These are phyloP conservation scores for Matsumurasca onukii DNA, from an alignment of 1,140 invertebrate species.

Conservation along the genomic window DNA sequence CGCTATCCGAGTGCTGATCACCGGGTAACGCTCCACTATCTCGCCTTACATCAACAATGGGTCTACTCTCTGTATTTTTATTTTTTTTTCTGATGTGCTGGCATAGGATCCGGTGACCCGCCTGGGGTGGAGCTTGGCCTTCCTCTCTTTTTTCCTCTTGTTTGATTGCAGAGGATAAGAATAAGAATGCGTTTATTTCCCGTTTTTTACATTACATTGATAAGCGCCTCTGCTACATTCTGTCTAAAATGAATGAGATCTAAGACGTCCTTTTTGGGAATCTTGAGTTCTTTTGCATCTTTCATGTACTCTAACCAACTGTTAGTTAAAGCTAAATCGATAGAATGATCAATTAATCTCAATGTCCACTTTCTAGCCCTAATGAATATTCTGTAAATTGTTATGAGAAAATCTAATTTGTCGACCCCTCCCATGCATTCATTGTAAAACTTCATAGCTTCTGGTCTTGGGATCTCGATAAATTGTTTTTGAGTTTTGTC, in stretches of 20 bases:
- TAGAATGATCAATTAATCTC: slow-evolving; percentile 30
- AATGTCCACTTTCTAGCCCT: slow-evolving; percentile 35
- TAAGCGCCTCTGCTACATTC: slow-evolving; percentile 28
- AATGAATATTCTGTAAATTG: slow-evolving; percentile 36
- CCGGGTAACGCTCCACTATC: too few species aligned
- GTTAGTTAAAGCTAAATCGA: slow-evolving; percentile 33
- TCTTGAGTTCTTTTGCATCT: slow-evolving; percentile 17
- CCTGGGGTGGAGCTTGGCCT: background rate
- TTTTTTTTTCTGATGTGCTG: too few species aligned
- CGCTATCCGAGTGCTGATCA: too few species aligned
- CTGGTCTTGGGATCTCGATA: slow-evolving; percentile 44
- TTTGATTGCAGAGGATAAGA: slow-evolving; percentile 22
- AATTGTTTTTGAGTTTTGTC: slow-evolving; percentile 44
- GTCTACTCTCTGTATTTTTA: slow-evolving; percentile 8
- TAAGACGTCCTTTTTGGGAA: slow-evolving; percentile 4
- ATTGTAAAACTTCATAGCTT: slow-evolving; percentile 47
- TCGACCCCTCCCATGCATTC: slow-evolving; percentile 49
- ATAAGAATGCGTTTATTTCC: too few species aligned
- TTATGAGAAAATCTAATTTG: slow-evolving; percentile 40
- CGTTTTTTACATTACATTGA: too few species aligned
- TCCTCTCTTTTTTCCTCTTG: slow-evolving; percentile 27
- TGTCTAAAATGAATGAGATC: slow-evolving; percentile 16
- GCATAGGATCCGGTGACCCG: background rate
- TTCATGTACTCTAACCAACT: slow-evolving; percentile 35
- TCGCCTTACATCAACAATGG: slow-evolving; percentile 15